Conservation (phyloP, 2,888 invertebrate species). For the Adela reaumurella region DNA sequence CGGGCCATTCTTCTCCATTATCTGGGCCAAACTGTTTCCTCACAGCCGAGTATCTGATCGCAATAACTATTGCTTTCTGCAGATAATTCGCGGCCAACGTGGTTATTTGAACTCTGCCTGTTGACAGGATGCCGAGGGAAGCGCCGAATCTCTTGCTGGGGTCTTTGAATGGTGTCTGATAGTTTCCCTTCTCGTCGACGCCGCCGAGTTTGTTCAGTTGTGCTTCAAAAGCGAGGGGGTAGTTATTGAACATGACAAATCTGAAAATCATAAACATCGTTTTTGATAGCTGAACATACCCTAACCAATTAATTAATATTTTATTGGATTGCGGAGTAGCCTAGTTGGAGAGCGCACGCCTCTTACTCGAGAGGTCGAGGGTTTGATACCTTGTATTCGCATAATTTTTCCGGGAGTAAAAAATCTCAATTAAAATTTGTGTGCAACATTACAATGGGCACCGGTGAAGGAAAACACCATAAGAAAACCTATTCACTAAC, state of each 20-base stretch:
- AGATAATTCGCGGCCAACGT: slow-evolving; percentile 59
- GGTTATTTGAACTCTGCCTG: slow-evolving; percentile 75
- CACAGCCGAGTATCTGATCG: slow-evolving; percentile 81
- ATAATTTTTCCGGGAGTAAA: too few relatives aligned
- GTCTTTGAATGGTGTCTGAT: slow-evolving; percentile 75
- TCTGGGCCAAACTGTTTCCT: slow-evolving; percentile 85
- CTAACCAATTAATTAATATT: too few relatives aligned
- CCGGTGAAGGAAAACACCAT: too few relatives aligned
- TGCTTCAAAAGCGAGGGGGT: slow-evolving; percentile 73
- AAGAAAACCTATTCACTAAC: too few relatives aligned
- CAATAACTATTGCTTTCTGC: slow-evolving; percentile 75
- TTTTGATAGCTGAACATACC: too few relatives aligned
- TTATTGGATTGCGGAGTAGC: too few relatives aligned
- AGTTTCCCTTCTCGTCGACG: slow-evolving; percentile 79
- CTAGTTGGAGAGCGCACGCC: too few relatives aligned
- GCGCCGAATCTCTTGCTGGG: slow-evolving; percentile 81
- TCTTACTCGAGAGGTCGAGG: too few relatives aligned
- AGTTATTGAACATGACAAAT: slow-evolving; percentile 75
- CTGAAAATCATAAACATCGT: slow-evolving; percentile 37
- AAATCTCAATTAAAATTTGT: too few relatives aligned
- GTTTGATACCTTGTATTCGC: too few relatives aligned
- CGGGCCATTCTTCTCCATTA: slow-evolving; percentile 69
- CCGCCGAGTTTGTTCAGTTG: slow-evolving; percentile 84
- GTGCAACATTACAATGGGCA: too few relatives aligned
- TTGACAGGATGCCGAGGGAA: slow-evolving; percentile 77